Percentiles rank a stretch among this genome's conserved stretches.
phyloP scores from a whole-genome alignment of 2,888 invertebrate genomes.

The Conus canariensis region DNA sequence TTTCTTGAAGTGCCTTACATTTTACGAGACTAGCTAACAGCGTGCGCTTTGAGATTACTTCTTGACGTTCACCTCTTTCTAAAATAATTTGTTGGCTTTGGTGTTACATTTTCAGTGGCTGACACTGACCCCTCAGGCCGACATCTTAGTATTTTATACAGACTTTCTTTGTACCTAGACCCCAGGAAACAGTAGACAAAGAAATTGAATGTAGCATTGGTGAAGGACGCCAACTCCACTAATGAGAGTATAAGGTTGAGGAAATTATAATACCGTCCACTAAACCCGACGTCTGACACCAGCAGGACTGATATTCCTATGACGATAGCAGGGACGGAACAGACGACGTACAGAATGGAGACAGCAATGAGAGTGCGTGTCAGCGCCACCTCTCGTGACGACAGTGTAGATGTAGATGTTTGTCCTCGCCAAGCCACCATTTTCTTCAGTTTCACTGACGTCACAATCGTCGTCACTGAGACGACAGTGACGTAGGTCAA shows the following conservation, averaged over 20 bases:
- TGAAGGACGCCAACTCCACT: neutral
- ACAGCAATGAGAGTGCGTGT: neutral
- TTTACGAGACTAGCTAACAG: too few species aligned
- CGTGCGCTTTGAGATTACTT: too few species aligned
- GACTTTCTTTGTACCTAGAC: neutral
- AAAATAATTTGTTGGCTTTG: too few species aligned
- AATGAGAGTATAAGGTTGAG: neutral
- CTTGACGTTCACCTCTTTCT: too few species aligned
- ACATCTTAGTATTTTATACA: neutral
- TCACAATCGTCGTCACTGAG: neutral
- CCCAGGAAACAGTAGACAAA: conserved; percentile 12
- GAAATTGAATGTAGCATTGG: conserved; percentile 17
- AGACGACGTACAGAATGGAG: neutral
- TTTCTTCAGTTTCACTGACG: neutral
- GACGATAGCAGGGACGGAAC: neutral
- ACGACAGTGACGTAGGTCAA: neutral
- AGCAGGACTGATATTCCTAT: neutral
- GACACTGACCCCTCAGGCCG: too few species aligned
- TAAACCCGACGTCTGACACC: neutral
- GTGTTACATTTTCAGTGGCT: too few species aligned
- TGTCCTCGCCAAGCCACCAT: neutral
- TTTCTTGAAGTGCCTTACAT: too few species aligned
- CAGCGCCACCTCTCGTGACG: neutral
- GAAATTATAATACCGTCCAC: neutral
- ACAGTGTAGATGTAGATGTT: neutral